Evolutionary conservation across 2,888 invertebrate species (phyloP).

Genomic region (Cenopis cana): DNA sequence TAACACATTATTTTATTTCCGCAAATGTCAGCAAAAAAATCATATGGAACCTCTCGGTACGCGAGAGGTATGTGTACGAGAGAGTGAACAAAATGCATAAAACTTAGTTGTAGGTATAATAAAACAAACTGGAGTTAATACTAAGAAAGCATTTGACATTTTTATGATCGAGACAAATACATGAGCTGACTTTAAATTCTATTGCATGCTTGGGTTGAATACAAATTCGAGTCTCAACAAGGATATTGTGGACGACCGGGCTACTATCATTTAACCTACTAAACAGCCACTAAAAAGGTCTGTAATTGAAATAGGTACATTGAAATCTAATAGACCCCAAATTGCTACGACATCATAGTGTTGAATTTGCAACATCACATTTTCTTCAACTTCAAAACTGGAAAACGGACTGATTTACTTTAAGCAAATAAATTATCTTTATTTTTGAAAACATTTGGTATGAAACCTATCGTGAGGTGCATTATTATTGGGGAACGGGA

Average conservation of each 20-base stretch:
- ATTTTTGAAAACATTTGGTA: too few relatives aligned
- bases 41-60: background rate
- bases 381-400: too few relatives aligned
- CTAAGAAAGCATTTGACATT: background rate
- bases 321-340: too few relatives aligned
- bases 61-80: background rate
- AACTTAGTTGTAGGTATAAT: background rate
- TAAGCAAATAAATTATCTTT: too few relatives aligned
- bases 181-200: background rate
- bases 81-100: too few relatives aligned
- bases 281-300: background rate
- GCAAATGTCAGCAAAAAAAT: too few relatives aligned
- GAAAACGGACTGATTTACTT: too few relatives aligned
- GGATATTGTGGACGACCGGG: background rate
- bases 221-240: background rate
- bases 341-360: too few relatives aligned
- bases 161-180: constrained; percentile 1
- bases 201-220: background rate
- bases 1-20: too few relatives aligned
- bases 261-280: background rate
- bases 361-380: too few relatives aligned
- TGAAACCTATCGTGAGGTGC: too few relatives aligned
- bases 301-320: background rate
- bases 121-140: background rate
- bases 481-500: too few relatives aligned